Conservation (phyloP, 53 echinoderm and acorn worm genomes). For the Patiria pectinifera region DNA sequence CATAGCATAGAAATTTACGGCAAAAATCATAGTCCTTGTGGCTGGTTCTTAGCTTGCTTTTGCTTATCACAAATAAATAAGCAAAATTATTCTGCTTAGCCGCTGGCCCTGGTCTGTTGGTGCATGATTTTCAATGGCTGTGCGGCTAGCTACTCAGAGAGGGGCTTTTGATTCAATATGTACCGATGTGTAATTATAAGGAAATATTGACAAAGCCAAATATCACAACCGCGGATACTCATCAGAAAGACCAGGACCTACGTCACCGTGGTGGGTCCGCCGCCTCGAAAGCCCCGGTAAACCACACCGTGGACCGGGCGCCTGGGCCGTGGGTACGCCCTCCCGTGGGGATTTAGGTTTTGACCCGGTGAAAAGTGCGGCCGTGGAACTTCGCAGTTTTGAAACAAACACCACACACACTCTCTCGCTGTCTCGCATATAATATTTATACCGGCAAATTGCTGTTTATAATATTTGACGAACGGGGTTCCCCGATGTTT, state of each 20-base stretch:
- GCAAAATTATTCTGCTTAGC: too few relatives aligned
- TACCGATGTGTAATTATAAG: background rate
- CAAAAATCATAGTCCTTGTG: too few relatives aligned
- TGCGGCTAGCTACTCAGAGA: too few relatives aligned
- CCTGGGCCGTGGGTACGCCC: conserved; percentile 18
- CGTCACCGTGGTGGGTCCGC: background rate
- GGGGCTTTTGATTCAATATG: too few relatives aligned
- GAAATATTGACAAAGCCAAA: background rate
- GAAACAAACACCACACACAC: background rate
- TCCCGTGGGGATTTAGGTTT: background rate
- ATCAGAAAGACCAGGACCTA: too few relatives aligned
- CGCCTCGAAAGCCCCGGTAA: background rate
- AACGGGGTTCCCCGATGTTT: conserved; percentile 24
- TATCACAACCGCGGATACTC: too few relatives aligned
- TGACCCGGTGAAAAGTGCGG: conserved; percentile 1
- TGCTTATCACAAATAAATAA: too few relatives aligned
- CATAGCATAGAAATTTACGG: too few relatives aligned
- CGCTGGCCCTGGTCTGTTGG: too few relatives aligned
- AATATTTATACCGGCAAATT: conserved; percentile 49
- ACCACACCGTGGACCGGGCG: background rate
- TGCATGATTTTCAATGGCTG: too few relatives aligned
- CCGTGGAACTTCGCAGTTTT: background rate
- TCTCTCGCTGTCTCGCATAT: background rate
- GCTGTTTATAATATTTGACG: conserved; percentile 52
- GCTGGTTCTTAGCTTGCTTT: too few relatives aligned